Conservation (phyloP, 2,113 vertebrate species). For the Pelvicachromis taeniatus region DNA sequence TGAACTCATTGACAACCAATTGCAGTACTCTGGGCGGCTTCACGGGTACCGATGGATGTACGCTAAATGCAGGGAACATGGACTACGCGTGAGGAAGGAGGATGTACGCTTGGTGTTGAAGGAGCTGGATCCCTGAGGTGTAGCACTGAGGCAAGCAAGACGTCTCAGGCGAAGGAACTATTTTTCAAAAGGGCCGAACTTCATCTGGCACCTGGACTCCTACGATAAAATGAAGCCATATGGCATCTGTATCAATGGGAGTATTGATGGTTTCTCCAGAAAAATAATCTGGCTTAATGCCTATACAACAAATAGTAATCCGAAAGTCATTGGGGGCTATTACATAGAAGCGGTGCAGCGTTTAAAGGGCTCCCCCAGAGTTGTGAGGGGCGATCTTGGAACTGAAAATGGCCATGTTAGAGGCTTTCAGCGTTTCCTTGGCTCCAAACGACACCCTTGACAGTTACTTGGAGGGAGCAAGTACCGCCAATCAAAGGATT, state of each 20-base stretch:
- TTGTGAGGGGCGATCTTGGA: neutral
- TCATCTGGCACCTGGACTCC: neutral
- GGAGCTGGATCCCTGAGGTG: too few species aligned
- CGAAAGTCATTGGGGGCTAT: neutral
- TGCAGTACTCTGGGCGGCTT: too few species aligned
- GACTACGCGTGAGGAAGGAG: too few species aligned
- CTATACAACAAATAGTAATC: neutral
- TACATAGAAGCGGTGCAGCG: neutral
- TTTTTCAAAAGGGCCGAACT: neutral
- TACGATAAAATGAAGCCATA: neutral
- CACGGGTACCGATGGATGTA: too few species aligned
- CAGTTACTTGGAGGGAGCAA: neutral
- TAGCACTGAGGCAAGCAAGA: neutral
- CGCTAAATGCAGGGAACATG: too few species aligned
- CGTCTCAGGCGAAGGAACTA: neutral
- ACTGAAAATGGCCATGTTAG: neutral
- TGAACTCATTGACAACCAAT: too few species aligned
- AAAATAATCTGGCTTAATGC: neutral
- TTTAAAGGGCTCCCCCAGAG: neutral
- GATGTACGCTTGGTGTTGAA: too few species aligned
- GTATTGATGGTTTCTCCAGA: neutral
- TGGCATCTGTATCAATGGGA: too few species aligned
- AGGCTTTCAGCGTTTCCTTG: neutral
- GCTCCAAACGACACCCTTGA: neutral
- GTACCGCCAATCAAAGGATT: conserved; percentile 21